A percentile compares a stretch with the other conserved stretches of the same genome.
Conservation (phyloP, 2,113 vertebrate genomes). For the Carlito syrichta region DNA sequence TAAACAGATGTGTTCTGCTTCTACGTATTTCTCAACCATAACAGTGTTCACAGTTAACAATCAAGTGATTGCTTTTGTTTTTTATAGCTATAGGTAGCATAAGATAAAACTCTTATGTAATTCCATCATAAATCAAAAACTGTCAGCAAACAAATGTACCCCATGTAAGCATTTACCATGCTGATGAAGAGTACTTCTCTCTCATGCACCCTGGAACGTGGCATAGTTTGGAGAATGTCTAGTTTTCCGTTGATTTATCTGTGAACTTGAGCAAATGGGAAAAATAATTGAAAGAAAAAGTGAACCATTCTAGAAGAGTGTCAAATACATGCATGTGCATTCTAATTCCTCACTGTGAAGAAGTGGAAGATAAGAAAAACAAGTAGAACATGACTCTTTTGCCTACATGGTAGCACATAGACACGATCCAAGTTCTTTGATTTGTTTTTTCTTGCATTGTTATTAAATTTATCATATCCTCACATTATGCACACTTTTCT, state of each 20-base stretch:
- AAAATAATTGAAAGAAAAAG: not conserved
- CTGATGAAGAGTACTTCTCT: not conserved
- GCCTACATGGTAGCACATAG: not conserved
- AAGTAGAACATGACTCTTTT: not conserved
- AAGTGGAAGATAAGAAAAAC: not conserved
- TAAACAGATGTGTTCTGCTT: not conserved
- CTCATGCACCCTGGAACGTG: too few species aligned
- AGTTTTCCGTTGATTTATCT: not conserved
- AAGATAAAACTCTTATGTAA: not conserved
- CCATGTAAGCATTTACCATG: not conserved
- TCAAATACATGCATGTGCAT: not conserved
- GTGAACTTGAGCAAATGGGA: not conserved
- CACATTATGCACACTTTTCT: not conserved
- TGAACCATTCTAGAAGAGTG: not conserved
- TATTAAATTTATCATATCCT: not conserved
- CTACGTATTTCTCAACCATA: not conserved
- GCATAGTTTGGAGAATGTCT: not conserved
- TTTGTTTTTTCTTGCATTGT: not conserved
- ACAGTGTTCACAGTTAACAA: not conserved
- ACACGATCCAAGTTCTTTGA: not conserved
- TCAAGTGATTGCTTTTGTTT: not conserved
- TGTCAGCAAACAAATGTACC: not conserved
- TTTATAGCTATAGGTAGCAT: not conserved
- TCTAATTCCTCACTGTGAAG: not conserved
- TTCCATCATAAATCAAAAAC: not conserved